These are phyloP conservation scores for Erpetoichthys calabaricus DNA, from an alignment of 2,797 vertebrate genomes.

Conservation along the genomic window DNA sequence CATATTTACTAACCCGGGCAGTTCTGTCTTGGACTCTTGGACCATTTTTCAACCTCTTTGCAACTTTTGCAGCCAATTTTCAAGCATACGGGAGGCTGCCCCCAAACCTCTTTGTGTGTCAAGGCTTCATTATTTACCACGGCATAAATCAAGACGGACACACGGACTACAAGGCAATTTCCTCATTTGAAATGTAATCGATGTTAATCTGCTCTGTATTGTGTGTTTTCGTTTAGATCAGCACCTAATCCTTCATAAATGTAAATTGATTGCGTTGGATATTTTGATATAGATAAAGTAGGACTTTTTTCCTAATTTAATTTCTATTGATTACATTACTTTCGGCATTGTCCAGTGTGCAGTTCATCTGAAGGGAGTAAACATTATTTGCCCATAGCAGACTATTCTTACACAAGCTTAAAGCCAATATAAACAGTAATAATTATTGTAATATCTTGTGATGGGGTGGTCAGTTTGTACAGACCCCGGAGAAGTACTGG, in stretches of 20 bases:
- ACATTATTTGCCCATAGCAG: neutral
- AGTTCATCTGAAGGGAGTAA: conserved; percentile 37
- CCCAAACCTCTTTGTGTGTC: too few relatives aligned
- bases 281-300: conserved; percentile 57
- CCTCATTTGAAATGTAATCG: conserved; percentile 50
- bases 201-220: conserved; percentile 53
- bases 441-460: too few relatives aligned
- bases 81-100: too few relatives aligned
- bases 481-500: too few relatives aligned
- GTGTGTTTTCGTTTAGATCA: conserved; percentile 57
- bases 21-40: too few relatives aligned
- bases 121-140: too few relatives aligned
- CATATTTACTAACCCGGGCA: too few relatives aligned
- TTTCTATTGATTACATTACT: conserved; percentile 66
- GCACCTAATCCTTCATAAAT: conserved; percentile 61
- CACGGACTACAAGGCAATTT: conserved; percentile 36
- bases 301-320: conserved; percentile 52
- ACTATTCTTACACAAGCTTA: too few relatives aligned
- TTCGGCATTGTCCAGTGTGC: conserved; percentile 38
- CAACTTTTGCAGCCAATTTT: too few relatives aligned
- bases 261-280: conserved; percentile 56
- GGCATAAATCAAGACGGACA: conserved; percentile 19
- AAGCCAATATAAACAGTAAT: too few relatives aligned
- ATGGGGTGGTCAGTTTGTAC: too few relatives aligned
- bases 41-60: too few relatives aligned